Percentiles rank a stretch among this genome's conserved stretches.
Conservation (phyloP, 2,888 invertebrate genomes). For the Thymelicus lineola region DNA sequence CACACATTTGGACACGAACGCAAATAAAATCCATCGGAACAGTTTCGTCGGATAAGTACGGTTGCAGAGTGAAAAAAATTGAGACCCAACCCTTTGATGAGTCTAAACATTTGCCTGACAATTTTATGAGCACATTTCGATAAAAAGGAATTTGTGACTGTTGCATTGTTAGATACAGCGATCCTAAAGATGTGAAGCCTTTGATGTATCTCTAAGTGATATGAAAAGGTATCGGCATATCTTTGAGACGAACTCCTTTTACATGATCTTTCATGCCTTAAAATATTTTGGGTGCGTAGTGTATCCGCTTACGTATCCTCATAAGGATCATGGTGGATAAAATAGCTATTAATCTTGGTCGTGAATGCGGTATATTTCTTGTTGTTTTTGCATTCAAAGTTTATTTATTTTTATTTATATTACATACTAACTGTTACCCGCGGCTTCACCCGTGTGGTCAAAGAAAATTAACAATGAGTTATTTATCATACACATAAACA, state of each 20-base stretch:
- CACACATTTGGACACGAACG: slow-evolving; percentile 42
- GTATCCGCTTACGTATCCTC: slow-evolving; percentile 1
- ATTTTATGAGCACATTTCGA: slow-evolving; percentile 70
- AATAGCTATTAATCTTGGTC: slow-evolving; percentile 8
- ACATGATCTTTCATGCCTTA: slow-evolving; percentile 17
- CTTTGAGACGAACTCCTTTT: slow-evolving; percentile 22
- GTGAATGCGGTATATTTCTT: slow-evolving; percentile 2
- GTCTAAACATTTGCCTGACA: slow-evolving; percentile 63
- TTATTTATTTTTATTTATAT: too few species aligned
- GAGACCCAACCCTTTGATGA: slow-evolving; percentile 53
- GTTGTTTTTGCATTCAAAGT: not conserved
- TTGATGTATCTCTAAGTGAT: slow-evolving; percentile 40
- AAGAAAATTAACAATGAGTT: too few species aligned
- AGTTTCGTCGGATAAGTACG: slow-evolving; percentile 58
- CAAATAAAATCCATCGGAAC: slow-evolving; percentile 54
- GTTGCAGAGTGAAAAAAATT: slow-evolving; percentile 49
- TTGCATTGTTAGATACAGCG: slow-evolving; percentile 51
- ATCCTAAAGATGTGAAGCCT: slow-evolving; percentile 33
- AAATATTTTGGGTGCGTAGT: slow-evolving; percentile 5
- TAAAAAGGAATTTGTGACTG: slow-evolving; percentile 64
- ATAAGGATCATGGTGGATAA: slow-evolving; percentile 6
- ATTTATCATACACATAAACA: too few species aligned
- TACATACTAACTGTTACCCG: too few species aligned
- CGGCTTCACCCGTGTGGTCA: too few species aligned
- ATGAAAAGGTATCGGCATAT: slow-evolving; percentile 37